Percentiles rank a stretch among this genome's conserved stretches.
Evolutionary conservation across 1,140 invertebrate genomes (phyloP).

Genomic region (Papilio aristodemus): DNA sequence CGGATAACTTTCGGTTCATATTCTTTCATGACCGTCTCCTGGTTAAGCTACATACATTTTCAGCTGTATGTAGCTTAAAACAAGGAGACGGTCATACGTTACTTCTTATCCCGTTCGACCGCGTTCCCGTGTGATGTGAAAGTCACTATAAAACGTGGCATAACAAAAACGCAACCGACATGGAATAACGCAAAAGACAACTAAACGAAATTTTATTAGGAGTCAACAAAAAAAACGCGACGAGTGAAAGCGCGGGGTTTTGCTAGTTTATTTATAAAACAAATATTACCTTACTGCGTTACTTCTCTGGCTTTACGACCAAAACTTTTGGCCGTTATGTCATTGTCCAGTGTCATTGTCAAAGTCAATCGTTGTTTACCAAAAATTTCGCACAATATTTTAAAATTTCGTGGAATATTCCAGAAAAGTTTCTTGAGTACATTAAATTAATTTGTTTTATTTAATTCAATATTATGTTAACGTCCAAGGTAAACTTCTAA

Average conservation of each 20-base stretch:
- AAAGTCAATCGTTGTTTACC: conserved; percentile 1
- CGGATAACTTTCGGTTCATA: no score
- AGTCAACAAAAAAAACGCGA: neutral
- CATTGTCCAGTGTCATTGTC: neutral
- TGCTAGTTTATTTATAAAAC: neutral
- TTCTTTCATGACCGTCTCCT: no score
- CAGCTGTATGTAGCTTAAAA: no score
- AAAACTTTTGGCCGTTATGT: neutral
- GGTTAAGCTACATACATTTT: no score
- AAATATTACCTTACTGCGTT: neutral
- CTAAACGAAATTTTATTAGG: neutral
- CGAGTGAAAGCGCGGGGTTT: no score
- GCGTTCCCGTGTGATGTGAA: no score
- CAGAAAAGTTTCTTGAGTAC: neutral
- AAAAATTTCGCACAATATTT: conserved; percentile 3
- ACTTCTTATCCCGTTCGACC: no score
- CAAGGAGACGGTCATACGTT: no score
- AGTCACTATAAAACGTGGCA: no score
- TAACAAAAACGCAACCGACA: no score
- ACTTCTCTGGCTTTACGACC: neutral
- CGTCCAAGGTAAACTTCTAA: conserved; percentile 25
- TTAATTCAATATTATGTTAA: conserved; percentile 13
- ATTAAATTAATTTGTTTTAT: neutral
- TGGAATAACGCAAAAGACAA: no score
- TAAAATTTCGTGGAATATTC: neutral